These are phyloP conservation scores for Yoshiicerus persimilis DNA, from an alignment of 1,140 invertebrate species.

Conservation along the genomic window DNA sequence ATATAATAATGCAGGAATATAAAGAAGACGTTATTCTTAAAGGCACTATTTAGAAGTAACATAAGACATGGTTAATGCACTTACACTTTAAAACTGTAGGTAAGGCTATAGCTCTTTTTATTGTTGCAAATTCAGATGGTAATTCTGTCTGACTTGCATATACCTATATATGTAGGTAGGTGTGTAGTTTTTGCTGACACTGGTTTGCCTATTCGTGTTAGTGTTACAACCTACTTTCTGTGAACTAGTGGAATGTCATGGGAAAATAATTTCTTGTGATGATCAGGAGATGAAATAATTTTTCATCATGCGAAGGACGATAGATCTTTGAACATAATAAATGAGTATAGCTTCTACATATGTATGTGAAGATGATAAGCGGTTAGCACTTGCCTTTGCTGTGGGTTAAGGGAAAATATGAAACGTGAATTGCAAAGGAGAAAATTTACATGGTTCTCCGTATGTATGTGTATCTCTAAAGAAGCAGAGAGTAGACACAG, in stretches of 20 bases:
- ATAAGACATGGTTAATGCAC: background rate
- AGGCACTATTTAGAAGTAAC: background rate
- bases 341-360: background rate
- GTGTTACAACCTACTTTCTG: background rate
- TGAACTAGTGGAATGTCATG: background rate
- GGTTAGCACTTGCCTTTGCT: background rate
- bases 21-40: too few species aligned
- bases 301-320: background rate
- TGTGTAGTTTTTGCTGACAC: background rate
- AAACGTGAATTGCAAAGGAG: background rate
- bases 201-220: background rate
- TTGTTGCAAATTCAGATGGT: background rate
- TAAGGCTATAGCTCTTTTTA: background rate
- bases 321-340: background rate
- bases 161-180: too few species aligned
- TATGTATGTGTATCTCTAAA: background rate
- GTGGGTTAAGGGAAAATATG: background rate
- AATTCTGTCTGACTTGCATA: background rate
- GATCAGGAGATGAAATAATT: background rate
- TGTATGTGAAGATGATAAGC: background rate
- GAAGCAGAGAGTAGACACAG: background rate
- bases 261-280: background rate
- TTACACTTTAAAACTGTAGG: background rate
- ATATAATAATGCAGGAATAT: too few species aligned
- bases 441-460: background rate